These are phyloP conservation scores for Vanessa atalanta DNA, from an alignment of 1,140 invertebrate species.

Conservation along the genomic window DNA sequence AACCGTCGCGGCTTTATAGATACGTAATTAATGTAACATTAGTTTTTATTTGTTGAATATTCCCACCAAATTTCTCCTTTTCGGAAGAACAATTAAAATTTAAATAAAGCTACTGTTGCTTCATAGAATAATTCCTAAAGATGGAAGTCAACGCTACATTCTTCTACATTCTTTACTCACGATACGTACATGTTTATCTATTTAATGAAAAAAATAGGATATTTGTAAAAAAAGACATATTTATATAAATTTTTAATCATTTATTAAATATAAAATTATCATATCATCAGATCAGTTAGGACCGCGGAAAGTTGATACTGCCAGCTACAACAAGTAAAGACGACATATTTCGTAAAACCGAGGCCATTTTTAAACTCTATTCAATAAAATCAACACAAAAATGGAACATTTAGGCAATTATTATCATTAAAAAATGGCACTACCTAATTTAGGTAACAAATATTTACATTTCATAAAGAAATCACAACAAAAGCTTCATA, in stretches of 20 bases:
- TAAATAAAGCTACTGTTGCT: no score
- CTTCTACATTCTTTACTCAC: no score
- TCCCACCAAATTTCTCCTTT: no score
- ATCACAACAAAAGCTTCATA: constrained; percentile 59
- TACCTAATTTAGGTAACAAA: constrained; percentile 55
- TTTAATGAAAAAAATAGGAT: not conserved
- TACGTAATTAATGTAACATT: no score
- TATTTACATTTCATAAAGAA: constrained; percentile 66
- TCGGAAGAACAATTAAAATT: no score
- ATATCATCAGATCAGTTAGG: constrained; percentile 63
- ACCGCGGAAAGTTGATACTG: constrained; percentile 56
- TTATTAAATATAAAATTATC: constrained; percentile 75
- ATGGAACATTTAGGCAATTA: constrained; percentile 55
- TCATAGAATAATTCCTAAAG: no score
- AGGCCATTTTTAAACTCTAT: constrained; percentile 65
- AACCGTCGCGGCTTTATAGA: no score
- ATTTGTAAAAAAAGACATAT: constrained; percentile 25
- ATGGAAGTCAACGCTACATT: no score
- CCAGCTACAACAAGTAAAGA: constrained; percentile 62
- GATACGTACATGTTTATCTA: no score
- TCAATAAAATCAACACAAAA: constrained; percentile 72
- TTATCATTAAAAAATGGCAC: constrained; percentile 61
- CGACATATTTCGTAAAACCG: constrained; percentile 41
- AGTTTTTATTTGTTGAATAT: no score
- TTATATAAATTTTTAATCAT: constrained; percentile 69